Base-by-base conservation (phyloP, 2,888 invertebrate genomes). In the Tenthredo notha region DNA sequence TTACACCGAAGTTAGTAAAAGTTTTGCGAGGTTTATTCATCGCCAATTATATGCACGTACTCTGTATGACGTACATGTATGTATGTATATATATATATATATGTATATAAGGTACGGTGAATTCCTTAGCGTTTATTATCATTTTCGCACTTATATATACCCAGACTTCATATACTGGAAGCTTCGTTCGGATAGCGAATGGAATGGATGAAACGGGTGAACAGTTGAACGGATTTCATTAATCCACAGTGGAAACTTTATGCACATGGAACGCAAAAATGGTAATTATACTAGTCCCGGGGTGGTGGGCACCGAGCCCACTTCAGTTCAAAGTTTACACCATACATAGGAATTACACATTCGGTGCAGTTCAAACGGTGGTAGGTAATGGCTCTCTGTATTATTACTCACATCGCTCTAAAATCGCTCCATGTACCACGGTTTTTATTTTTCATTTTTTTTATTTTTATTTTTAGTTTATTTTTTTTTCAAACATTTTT, bases 311-410 rank as follows among this genome's bases (percentile, higher is more conserved):
- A 74, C 12, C 74, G 43, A 21, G 47, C n/a, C 54, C 37, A 50
- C 25, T 43, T 54, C 77, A 85, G 89, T 88, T 90, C 88, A 89
- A 88, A 90, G 90, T 90, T 90, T 70, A 84, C 54, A 21, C 84
- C 33, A 80, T 40, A 86, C 86, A 80, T 87, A 87, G 87, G 85
- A 87, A 90, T 90, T 90, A 90, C 87, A 86, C 89, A 90, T 90
- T 89, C 90, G 85, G 84, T 83, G 85, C 85, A 85, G 72, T 65
- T 72, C 74, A 58, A 77, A 84, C 72, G 21, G 40, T 43, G 29
- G 29, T 67, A 2, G 67, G 67, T 15, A 88, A 88, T 70, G 47
- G 72, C 85, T 85, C 86, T 86, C 86, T 54, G 85, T 37, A 37
- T 89, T 86, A 88, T 89, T 90, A 89, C 86, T 85, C 77, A 15